Base-by-base conservation (phyloP, 2,113 vertebrate genomes). In the Himantopus leucocephalus region DNA sequence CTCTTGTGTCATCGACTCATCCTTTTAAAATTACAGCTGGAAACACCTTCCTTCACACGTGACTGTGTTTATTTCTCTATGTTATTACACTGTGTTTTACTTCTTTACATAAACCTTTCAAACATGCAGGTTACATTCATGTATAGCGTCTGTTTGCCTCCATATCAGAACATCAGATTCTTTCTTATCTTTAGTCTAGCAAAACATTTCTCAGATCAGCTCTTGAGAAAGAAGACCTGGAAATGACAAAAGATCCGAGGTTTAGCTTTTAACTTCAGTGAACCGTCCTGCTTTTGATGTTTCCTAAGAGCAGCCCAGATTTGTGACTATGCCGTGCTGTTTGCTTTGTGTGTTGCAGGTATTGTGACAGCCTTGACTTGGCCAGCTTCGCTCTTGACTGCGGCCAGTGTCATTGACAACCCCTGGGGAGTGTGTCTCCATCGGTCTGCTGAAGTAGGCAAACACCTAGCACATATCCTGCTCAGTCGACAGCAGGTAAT, bases 381-480 rank as follows among this genome's bases (percentile, higher is more conserved):
- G 99, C 99, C 99, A 0, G 97, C 99, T 0, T 99, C 99, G 0
- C 97, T 99, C 77, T 97, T 99, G 93, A 97, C 98, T 1, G 99
- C 98, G 2, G 99, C 99, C 95, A 99, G 97, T 14, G 98, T 99
- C 96, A 99, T 99, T 12, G 99, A 99, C 98, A 99, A 99, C 97
- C 99, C 99, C 17, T 99, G 99, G 99, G 99, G 98, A 3, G 99
- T 99, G 64, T 99, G 99, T 91, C 98, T 99, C 70, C 99, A 98
- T 39, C 99, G 99, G 15, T 99, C 99, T 0, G 99, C 99, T 2
- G 99, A 99, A 89, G 99, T 99, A 29, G 99, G 99, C 84, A 99
- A 99, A 80, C 99, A 99, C 84, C 98, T 99, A 52, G 99, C 99
- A 1, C 99, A 99, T 77, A 98, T 99, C 74, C 97, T 99, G 66